These are phyloP conservation scores for Malurus alboscapulatus DNA, from an alignment of 2,113 vertebrate species.

Conservation along the genomic window DNA sequence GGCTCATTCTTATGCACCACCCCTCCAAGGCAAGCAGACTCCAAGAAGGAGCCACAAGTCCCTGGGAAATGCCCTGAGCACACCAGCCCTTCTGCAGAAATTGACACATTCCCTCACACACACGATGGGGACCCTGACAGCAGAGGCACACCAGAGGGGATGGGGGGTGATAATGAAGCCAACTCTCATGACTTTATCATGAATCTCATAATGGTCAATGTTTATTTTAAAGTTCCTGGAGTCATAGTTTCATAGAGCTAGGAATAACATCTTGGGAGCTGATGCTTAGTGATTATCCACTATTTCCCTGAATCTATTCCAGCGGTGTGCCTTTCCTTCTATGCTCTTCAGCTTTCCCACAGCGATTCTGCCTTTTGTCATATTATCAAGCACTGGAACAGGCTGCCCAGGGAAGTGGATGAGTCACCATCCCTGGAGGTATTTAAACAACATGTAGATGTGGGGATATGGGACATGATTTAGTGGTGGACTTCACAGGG, in stretches of 20 bases:
- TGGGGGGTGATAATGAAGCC: not conserved
- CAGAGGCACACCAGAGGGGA: not conserved
- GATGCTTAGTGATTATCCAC: not conserved
- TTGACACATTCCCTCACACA: not conserved
- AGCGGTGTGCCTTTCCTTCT: not conserved
- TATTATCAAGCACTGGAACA: not conserved
- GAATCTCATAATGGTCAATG: not conserved
- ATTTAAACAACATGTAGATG: not conserved
- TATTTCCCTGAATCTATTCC: not conserved
- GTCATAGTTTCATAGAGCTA: not conserved
- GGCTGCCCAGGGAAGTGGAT: not conserved
- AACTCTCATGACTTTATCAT: not conserved
- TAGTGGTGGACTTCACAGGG: not conserved
- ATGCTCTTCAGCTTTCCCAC: not conserved
- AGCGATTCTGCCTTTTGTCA: not conserved
- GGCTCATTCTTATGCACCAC: not conserved
- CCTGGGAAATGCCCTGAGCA: not conserved
- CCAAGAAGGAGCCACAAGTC: not conserved
- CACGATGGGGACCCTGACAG: not conserved
- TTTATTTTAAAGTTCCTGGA: constrained; percentile 30
- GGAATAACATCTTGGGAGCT: not conserved
- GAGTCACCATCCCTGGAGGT: not conserved
- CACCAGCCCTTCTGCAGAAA: not conserved
- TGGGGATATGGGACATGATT: not conserved
- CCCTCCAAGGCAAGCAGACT: not conserved